phyloP scores from a whole-genome alignment of 2,797 vertebrate genomes.

The Sternotherus odoratus region DNA sequence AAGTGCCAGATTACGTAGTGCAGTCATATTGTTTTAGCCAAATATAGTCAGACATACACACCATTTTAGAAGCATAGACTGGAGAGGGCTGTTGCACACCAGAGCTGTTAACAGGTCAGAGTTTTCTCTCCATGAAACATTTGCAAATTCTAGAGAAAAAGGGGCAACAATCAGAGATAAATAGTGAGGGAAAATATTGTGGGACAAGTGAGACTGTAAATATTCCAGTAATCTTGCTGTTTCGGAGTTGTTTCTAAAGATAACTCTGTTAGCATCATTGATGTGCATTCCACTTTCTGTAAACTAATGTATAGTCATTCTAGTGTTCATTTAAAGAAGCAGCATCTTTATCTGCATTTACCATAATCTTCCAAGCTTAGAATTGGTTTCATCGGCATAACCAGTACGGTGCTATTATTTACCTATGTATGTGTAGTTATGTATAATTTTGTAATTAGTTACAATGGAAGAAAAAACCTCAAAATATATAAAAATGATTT shows the following conservation, averaged over 20 bases:
- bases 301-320: slow-evolving; percentile 81
- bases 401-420: slow-evolving; percentile 94
- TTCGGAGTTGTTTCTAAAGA: slow-evolving; percentile 62
- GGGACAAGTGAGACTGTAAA: slow-evolving; percentile 15
- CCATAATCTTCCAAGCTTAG: slow-evolving; percentile 75
- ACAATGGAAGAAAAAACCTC: slow-evolving; percentile 74
- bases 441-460: slow-evolving; percentile 87
- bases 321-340: slow-evolving; percentile 81
- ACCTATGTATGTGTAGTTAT: slow-evolving; percentile 86
- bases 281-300: slow-evolving; percentile 99
- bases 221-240: slow-evolving; percentile 38
- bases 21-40: slow-evolving; percentile 72
- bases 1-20: slow-evolving; percentile 75
- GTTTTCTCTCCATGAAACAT: slow-evolving; percentile 50
- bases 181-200: slow-evolving; percentile 41
- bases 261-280: slow-evolving; percentile 87
- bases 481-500: slow-evolving; percentile 83
- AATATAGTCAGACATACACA: slow-evolving; percentile 54
- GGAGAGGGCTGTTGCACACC: slow-evolving; percentile 20
- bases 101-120: slow-evolving; percentile 34
- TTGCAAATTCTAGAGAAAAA: slow-evolving; percentile 39
- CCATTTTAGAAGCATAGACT: slow-evolving; percentile 46
- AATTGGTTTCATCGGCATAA: slow-evolving; percentile 83
- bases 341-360: slow-evolving; percentile 74
- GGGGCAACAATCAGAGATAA: slow-evolving; percentile 13